Percentiles rank a stretch among this genome's conserved stretches.
Conservation (phyloP, 2,113 vertebrate species). For the Podiceps cristatus region DNA sequence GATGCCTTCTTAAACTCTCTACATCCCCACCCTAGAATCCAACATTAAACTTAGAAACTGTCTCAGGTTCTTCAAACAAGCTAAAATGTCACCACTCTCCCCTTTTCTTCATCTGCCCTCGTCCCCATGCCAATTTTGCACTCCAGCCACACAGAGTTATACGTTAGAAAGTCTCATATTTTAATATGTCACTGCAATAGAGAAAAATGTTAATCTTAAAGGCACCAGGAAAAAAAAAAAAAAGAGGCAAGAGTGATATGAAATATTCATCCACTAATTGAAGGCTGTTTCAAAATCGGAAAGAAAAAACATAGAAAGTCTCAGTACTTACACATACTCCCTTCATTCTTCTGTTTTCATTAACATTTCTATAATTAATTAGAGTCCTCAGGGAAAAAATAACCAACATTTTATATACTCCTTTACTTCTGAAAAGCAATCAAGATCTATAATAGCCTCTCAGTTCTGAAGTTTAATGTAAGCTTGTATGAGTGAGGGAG, state of each 20-base stretch:
- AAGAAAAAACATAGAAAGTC: not conserved
- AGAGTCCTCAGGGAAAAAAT: constrained; percentile 19
- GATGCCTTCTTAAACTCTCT: not conserved
- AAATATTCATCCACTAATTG: constrained; percentile 2
- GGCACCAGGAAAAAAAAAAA: not conserved
- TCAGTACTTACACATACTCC: not conserved
- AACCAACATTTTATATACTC: constrained; percentile 11
- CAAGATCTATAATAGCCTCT: constrained; percentile 32
- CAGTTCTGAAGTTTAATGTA: constrained; percentile 13
- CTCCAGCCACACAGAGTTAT: not conserved
- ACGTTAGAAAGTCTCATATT: not conserved
- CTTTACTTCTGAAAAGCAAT: constrained; percentile 43
- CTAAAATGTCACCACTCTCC: not conserved
- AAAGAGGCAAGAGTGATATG: not conserved
- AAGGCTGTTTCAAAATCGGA: not conserved
- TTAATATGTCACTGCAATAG: not conserved
- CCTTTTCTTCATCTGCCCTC: not conserved
- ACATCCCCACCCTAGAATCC: not conserved
- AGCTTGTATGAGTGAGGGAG: not conserved
- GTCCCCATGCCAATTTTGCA: not conserved
- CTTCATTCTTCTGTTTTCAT: constrained; percentile 6
- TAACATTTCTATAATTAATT: constrained; percentile 57
- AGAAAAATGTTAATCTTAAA: not conserved
- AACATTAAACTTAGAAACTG: not conserved
- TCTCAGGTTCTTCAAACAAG: not conserved